Evolutionary conservation across 2,113 vertebrate genomes (phyloP).

Genomic region (Lethenteron camtschaticum): DNA sequence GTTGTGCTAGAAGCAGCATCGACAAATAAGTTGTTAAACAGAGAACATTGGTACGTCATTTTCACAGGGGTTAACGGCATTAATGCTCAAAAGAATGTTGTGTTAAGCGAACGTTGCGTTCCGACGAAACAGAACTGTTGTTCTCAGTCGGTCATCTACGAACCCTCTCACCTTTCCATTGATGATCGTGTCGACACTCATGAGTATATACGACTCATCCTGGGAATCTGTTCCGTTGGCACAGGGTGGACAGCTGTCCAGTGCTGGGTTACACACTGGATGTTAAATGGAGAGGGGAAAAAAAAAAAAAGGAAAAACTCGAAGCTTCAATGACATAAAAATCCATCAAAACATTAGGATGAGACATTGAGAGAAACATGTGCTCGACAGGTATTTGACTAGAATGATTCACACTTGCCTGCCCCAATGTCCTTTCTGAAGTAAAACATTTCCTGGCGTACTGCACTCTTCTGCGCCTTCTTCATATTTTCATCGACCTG

Average conservation of each 20-base stretch:
- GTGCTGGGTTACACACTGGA: conserved; percentile 46
- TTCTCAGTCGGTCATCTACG: too few species aligned
- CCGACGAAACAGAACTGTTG: too few species aligned
- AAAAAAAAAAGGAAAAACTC: conserved; percentile 6
- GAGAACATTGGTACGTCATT: too few species aligned
- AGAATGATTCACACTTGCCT: conserved; percentile 27
- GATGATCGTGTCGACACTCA: conserved; percentile 97
- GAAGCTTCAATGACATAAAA: background rate
- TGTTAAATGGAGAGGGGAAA: accelerated
- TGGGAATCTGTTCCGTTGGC: conserved; percentile 31
- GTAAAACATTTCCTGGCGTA: conserved; percentile 66
- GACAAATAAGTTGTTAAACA: too few species aligned
- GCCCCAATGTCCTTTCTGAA: conserved; percentile 89
- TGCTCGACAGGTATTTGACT: background rate
- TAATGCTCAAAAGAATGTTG: too few species aligned
- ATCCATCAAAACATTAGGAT: background rate
- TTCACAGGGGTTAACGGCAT: too few species aligned
- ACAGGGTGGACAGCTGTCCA: conserved; percentile 37
- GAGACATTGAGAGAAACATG: background rate
- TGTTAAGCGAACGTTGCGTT: too few species aligned
- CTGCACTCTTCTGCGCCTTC: conserved; percentile 64
- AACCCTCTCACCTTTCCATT: conserved; percentile 56
- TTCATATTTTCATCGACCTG: conserved; percentile 98
- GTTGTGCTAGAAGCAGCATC: too few species aligned
- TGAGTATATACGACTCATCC: conserved; percentile 50